Evolutionary conservation across 2,888 invertebrate genomes (phyloP).

Genomic region (Protonemura montana): DNA sequence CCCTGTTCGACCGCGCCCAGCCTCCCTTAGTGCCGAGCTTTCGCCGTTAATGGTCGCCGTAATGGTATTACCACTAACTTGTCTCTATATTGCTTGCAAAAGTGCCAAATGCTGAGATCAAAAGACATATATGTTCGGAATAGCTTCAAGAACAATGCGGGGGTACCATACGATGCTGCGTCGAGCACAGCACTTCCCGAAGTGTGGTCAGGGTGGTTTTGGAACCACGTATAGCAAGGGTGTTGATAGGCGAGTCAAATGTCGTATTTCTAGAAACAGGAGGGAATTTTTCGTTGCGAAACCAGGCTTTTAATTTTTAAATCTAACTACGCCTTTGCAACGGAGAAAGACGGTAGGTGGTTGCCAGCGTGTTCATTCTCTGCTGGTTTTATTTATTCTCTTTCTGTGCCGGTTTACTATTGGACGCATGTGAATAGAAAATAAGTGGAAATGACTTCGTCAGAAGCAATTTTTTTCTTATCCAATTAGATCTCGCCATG

Average conservation of each 20-base stretch:
- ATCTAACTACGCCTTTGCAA: not conserved
- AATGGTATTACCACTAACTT: conserved; percentile 39
- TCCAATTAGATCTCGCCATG: not conserved
- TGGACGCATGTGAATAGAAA: not conserved
- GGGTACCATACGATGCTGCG: too few relatives aligned
- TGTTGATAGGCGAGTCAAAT: not conserved
- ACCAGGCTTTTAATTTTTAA: conserved; percentile 7
- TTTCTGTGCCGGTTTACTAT: not conserved
- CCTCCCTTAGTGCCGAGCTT: not conserved
- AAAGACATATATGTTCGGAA: conserved; percentile 15
- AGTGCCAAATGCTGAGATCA: conserved; percentile 26
- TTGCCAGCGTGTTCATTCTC: not conserved
- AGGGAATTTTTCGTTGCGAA: not conserved
- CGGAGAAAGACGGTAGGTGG: not conserved
- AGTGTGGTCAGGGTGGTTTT: not conserved
- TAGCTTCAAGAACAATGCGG: not conserved
- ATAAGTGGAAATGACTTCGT: not conserved
- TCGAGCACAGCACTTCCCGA: not conserved
- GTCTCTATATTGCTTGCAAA: conserved; percentile 31
- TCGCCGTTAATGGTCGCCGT: conserved; percentile 24
- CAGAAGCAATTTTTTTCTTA: not conserved
- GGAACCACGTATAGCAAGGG: not conserved
- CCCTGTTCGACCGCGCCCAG: not conserved
- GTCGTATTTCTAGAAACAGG: not conserved
- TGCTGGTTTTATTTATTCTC: not conserved